A percentile compares a stretch with the other conserved stretches of the same genome.
Evolutionary conservation across 2,113 vertebrate species (phyloP).

Genomic region (Collichthys lucidus): DNA sequence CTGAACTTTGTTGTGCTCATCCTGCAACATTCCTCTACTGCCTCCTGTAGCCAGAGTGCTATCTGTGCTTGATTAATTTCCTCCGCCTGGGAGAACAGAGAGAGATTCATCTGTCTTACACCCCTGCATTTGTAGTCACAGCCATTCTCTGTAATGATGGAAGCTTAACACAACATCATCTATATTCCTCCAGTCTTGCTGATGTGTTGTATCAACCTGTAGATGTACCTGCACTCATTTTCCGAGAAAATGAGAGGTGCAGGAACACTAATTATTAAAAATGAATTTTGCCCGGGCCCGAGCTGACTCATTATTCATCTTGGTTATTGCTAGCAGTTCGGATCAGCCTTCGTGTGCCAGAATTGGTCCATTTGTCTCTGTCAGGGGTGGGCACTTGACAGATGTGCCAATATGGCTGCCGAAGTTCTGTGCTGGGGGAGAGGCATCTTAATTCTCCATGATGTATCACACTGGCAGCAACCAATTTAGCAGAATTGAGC

Average conservation of each 20-base stretch:
- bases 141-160: slow-evolving; percentile 69
- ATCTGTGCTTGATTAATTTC: slow-evolving; percentile 71
- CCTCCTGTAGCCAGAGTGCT: slow-evolving; percentile 35
- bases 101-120: slow-evolving; percentile 65
- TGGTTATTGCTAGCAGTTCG: slow-evolving; percentile 83
- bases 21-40: slow-evolving; percentile 47
- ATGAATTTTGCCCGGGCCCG: slow-evolving; percentile 77
- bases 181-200: slow-evolving; percentile 71
- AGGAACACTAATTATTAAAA: slow-evolving; percentile 84
- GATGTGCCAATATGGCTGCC: slow-evolving; percentile 85
- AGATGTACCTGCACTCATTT: slow-evolving; percentile 78
- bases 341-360: slow-evolving; percentile 79
- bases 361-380: slow-evolving; percentile 83
- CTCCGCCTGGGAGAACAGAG: slow-evolving; percentile 53
- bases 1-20: slow-evolving; percentile 53
- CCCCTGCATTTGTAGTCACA: slow-evolving; percentile 62
- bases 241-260: slow-evolving; percentile 76
- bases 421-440: slow-evolving; percentile 79
- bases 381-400: slow-evolving; percentile 82
- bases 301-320: slow-evolving; percentile 80
- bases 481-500: slow-evolving; percentile 85
- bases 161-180: slow-evolving; percentile 76
- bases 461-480: slow-evolving; percentile 85
- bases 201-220: slow-evolving; percentile 72
- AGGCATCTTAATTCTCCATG: slow-evolving; percentile 84